A percentile compares a stretch with the other conserved stretches of the same genome.
phyloP scores from a whole-genome alignment of 2,888 invertebrate genomes.

The Coenonympha arcania region DNA sequence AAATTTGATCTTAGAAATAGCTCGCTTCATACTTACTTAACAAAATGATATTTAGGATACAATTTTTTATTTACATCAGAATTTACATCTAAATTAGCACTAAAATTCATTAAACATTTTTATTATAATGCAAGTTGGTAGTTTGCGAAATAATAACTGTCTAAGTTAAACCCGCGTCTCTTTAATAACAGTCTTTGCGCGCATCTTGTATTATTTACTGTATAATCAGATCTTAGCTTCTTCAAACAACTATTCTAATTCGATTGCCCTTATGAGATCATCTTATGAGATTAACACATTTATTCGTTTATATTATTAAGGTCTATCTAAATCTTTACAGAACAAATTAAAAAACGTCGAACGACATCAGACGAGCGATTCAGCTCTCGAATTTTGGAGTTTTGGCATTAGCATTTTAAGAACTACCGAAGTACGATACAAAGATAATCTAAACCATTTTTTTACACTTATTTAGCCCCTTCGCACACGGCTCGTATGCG shows the following conservation, averaged over 20 bases:
- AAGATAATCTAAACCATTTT: slow-evolving; percentile 19
- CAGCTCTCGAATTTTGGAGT: slow-evolving; percentile 4
- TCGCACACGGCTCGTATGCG: too few species aligned
- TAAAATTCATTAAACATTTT: slow-evolving; percentile 12
- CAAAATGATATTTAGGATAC: slow-evolving; percentile 12
- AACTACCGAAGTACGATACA: slow-evolving; percentile 29
- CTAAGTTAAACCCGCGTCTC: slow-evolving; percentile 8
- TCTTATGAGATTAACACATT: slow-evolving; percentile 33
- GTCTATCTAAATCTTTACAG: slow-evolving; percentile 26
- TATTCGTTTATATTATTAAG: slow-evolving; percentile 26
- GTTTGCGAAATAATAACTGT: slow-evolving; percentile 2
- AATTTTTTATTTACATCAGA: slow-evolving; percentile 18
- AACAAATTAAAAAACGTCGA: slow-evolving; percentile 23
- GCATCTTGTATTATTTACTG: too few species aligned
- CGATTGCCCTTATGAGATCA: slow-evolving; percentile 60
- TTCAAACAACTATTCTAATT: slow-evolving; percentile 36
- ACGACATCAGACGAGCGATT: neutral
- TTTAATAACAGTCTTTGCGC: too few species aligned
- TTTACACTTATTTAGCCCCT: slow-evolving; percentile 18
- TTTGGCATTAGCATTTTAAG: slow-evolving; percentile 56
- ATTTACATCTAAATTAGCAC: slow-evolving; percentile 17
- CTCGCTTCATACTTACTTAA: slow-evolving; percentile 12
- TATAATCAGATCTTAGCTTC: slow-evolving; percentile 20
- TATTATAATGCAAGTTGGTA: neutral
- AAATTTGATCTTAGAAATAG: slow-evolving; percentile 5